These are phyloP conservation scores for Drosophila neocordata DNA, from an alignment of 1,140 invertebrate genomes.

Conservation along the genomic window DNA sequence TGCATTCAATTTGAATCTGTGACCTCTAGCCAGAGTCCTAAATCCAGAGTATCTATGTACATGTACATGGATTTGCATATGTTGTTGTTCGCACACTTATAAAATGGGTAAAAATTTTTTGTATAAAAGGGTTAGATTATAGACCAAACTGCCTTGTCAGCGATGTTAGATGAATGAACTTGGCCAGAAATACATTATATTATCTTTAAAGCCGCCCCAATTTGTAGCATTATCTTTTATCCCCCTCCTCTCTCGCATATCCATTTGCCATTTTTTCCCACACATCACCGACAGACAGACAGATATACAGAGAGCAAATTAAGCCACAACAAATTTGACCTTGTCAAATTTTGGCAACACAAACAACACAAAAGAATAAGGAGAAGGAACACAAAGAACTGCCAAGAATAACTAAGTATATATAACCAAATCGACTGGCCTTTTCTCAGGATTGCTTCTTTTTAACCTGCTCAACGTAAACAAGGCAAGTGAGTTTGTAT, in stretches of 20 bases:
- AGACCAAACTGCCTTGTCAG: slow-evolving; percentile 1
- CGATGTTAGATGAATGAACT: neutral
- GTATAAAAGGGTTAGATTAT: slow-evolving; percentile 37
- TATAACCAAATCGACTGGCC: slow-evolving; percentile 24
- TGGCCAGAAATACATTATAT: slow-evolving; percentile 20
- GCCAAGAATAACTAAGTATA: neutral
- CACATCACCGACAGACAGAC: slow-evolving; percentile 17
- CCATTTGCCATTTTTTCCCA: slow-evolving; percentile 54
- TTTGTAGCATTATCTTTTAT: slow-evolving; percentile 14
- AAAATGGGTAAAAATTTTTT: slow-evolving; percentile 20
- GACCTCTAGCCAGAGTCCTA: neutral
- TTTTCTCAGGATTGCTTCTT: slow-evolving; percentile 50
- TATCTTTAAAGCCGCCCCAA: slow-evolving; percentile 1
- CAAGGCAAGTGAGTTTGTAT: slow-evolving; percentile 35
- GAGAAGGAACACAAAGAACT: neutral
- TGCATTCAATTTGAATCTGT: slow-evolving; percentile 7
- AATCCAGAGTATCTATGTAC: neutral
- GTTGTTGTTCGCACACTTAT: slow-evolving; percentile 54
- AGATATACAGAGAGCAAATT: slow-evolving; percentile 25
- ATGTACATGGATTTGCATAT: slow-evolving; percentile 53
- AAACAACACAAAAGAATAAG: slow-evolving; percentile 15
- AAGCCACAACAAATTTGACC: slow-evolving; percentile 69
- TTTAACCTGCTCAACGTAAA: slow-evolving; percentile 27
- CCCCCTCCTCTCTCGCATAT: no score
- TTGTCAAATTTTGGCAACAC: slow-evolving; percentile 59